A percentile compares a stretch with the other conserved stretches of the same genome.
Conservation (phyloP, 1,140 invertebrate species). For the Helicoverpa armigera region DNA sequence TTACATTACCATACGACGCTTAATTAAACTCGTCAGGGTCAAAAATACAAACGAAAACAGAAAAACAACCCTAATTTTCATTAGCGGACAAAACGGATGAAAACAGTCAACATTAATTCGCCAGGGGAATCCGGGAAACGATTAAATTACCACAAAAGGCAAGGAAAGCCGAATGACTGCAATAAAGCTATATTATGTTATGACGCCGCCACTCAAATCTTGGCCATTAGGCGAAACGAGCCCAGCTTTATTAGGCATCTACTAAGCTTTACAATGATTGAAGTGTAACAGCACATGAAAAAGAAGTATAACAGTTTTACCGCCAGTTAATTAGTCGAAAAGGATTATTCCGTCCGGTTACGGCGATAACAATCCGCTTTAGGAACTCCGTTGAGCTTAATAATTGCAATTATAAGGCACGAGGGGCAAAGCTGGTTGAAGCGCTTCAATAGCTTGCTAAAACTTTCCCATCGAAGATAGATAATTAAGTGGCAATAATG, state of each 20-base stretch:
- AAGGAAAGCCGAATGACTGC: constrained; percentile 66
- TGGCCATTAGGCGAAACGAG: constrained; percentile 62
- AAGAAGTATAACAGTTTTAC: background rate
- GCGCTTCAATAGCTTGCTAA: constrained; percentile 1
- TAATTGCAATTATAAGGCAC: constrained; percentile 22
- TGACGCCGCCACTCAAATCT: constrained; percentile 64
- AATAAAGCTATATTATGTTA: constrained; percentile 69
- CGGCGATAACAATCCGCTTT: constrained; percentile 23
- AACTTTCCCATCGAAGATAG: constrained; percentile 39
- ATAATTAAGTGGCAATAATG: constrained; percentile 49
- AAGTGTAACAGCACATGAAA: background rate
- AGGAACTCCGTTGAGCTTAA: constrained; percentile 17
- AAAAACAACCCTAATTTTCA: constrained; percentile 42
- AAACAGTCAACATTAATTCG: constrained; percentile 45
- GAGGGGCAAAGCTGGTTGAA: constrained; percentile 13
- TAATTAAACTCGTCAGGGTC: constrained; percentile 14
- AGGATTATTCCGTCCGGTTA: constrained; percentile 26
- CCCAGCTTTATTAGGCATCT: constrained; percentile 53
- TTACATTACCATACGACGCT: constrained; percentile 15
- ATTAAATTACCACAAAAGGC: constrained; percentile 77
- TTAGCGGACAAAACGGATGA: constrained; percentile 46
- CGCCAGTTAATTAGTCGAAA: background rate
- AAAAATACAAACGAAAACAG: constrained; percentile 24
- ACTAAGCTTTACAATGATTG: constrained; percentile 18
- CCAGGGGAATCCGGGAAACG: constrained; percentile 58